Conservation (phyloP, 2,888 invertebrate species). For the Cyaniris semiargus region DNA sequence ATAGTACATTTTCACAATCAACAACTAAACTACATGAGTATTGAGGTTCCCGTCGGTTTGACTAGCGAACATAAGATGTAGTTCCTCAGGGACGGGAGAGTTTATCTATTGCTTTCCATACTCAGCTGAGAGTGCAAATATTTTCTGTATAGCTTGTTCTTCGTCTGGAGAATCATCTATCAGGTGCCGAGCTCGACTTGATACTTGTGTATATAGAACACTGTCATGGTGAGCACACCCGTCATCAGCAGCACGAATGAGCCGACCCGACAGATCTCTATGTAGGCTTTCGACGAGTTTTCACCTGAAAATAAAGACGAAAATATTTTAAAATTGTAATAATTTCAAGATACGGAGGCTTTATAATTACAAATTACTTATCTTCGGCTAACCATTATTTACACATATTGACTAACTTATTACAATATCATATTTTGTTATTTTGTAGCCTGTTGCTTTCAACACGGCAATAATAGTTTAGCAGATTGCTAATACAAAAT, state of each 20-base stretch:
- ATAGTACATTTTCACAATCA: background rate
- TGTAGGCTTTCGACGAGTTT: constrained; percentile 51
- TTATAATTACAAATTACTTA: background rate
- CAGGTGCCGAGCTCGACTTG: constrained; percentile 49
- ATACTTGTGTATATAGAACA: constrained; percentile 48
- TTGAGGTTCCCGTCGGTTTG: constrained; percentile 28
- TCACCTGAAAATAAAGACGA: constrained; percentile 53
- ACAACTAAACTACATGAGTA: constrained; percentile 14
- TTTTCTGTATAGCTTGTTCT: background rate
- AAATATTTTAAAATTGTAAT: background rate
- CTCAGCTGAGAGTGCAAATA: background rate
- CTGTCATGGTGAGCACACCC: constrained; percentile 47
- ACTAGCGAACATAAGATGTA: constrained; percentile 22
- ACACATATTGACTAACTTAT: background rate
- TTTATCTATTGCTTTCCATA: background rate
- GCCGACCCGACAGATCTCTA: constrained; percentile 50
- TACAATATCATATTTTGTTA: background rate
- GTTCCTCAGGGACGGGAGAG: background rate
- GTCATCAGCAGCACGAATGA: constrained; percentile 52
- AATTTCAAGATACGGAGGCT: background rate
- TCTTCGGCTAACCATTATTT: no score
- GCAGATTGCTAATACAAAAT: no score
- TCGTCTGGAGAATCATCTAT: constrained; percentile 18
- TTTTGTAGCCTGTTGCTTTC: background rate
- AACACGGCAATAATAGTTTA: background rate